Base-by-base conservation (phyloP, 2,888 invertebrate genomes). In the Doris montereyensis region DNA sequence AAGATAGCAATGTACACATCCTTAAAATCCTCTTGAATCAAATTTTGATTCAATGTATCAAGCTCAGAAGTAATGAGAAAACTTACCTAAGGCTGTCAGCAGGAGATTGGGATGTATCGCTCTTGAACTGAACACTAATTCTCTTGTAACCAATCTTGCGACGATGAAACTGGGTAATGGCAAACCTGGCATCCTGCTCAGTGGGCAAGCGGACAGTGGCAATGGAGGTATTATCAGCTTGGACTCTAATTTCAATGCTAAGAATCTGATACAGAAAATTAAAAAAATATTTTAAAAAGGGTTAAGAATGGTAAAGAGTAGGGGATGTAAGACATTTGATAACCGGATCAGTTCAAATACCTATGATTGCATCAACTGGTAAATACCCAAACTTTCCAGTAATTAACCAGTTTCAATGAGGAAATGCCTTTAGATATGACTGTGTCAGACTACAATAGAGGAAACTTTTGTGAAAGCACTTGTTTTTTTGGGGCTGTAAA, bases 81-180 rank as follows among this genome's bases (percentile, higher is more conserved):
- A 58, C 52, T 32, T 76, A 88, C 89, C 87, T 87, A 8, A 87
- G 81, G 76, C 84, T 88, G 10, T 86, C 85, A 13, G 84, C 84
- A 2, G 87, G 84, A 2, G 86, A 85, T 21, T 85, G 85, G 13
- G 81, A 83, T n/a, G 86, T 86, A 35, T 87, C 87, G 80, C 82
- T 85, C 75, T 87, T 87, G 34, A 90, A 82, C 3, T 88, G 84
- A 17, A 97, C 95, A 83, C 95, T 93, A 79, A 97, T 95, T 73
- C 96, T 93, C 87, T 96, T 95, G 84, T 95, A 95, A 5, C 95
- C 97, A 79, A 97, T 93, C 88, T 96, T 95, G 79, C 95, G 94
- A 78, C 96, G 94, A 91, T 97, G 97, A 71, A 97, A 93, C 87
- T 96, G 95, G 0, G 96, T 95, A 83, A 97, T 96, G 41, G 95